Evolutionary conservation across 2,888 invertebrate species (phyloP), one percentile per base, ranked within the genome.

Genomic region (Acronicta psi): DNA sequence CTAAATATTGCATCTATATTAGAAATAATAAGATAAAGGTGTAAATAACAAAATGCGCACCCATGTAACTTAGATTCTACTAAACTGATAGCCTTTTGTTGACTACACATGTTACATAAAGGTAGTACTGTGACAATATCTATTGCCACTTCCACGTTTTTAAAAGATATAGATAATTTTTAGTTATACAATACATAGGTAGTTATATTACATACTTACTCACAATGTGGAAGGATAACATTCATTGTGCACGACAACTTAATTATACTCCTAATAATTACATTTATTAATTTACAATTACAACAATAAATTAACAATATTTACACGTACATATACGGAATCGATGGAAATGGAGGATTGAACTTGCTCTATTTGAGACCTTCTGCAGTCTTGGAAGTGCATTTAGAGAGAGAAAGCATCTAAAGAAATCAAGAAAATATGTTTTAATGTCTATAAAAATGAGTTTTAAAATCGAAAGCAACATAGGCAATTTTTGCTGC

Each of bases 281-380:
- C 47, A 70, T 44, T 49, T 20, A 49, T 13, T 62, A 41, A 29
- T 34, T 20, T 37, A 47, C 53, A 45, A 50, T 59, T 80, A 78
- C 51, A 75, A 72, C 73, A 72, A 84, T 81, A 80, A 80, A 75
- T 75, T 76, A 83, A 81, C 80, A 74, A 57, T 83, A 84, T 84
- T 73, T 84, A 86, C 82, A 82, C 23, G 17, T 14, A 51, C 11
- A 43, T 23, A 41, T 62, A 57, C 16, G 46, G 40, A 47, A 38
- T 42, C 41, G 50, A 63, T 58, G n/a, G 34, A 43, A 56, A 50
- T 59, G n/a, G 49, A n/a, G 41, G 8, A 50, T 49, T 36, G 34
- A 10, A 65, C 43, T 20, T 47, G 51, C 34, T 42, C 9, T 46
- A 1, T 52, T 56, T 66, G 44, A 51, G 36, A 57, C 50, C 14